Evolutionary conservation across 2,888 invertebrate genomes (phyloP), one percentile per base, ranked within the genome.

Genomic region (Epistrophe eligans): DNA sequence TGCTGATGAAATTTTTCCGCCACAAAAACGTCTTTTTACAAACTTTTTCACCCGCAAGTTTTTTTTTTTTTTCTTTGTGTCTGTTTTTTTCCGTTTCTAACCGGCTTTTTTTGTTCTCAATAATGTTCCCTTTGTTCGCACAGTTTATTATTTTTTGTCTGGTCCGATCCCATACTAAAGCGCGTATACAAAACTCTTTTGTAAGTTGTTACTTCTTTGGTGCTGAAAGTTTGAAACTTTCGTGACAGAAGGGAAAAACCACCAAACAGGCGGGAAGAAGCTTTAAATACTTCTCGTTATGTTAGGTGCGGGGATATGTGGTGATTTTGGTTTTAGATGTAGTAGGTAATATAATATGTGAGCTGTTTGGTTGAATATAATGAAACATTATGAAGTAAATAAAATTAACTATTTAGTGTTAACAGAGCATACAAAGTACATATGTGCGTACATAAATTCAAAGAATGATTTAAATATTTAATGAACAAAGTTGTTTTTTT

Each of bases 1-100:
- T 76, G 32, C 82, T 70, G 79, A 71, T 76, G 82, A 79, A 87
- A 87, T 87, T 87, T 79, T 87, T 87, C 87, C 87, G 82, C 87
- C 82, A 64, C 87, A 82, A 87, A 87, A 87, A 79, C 82, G 82
- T 87, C 82, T 87, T 87, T 82, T 82, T 82, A 48, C 43, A 66
- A 87, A 87, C 79, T 87, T 87, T 85, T 82, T 71, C 79, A 71
- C 82, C 82, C 82, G 52, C 87, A 79, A 82, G 74, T 72, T 79
- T 84, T 67, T 55, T 8, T 55, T 8, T 8, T 8, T 6, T 28
- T 9, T 9, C 28, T 81, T 58, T 77, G 62, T 77, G 67, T 35
- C 67, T 43, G 52, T 45, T 71, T 58, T 71, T 58, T 76, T 72
- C 38, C 73, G 64, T 72, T 70, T 79, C 45, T 40, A 48, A 64